A percentile compares a stretch with the other conserved stretches of the same genome.
Conservation (phyloP, 2,797 vertebrate genomes). For the Moxostoma hubbsi region DNA sequence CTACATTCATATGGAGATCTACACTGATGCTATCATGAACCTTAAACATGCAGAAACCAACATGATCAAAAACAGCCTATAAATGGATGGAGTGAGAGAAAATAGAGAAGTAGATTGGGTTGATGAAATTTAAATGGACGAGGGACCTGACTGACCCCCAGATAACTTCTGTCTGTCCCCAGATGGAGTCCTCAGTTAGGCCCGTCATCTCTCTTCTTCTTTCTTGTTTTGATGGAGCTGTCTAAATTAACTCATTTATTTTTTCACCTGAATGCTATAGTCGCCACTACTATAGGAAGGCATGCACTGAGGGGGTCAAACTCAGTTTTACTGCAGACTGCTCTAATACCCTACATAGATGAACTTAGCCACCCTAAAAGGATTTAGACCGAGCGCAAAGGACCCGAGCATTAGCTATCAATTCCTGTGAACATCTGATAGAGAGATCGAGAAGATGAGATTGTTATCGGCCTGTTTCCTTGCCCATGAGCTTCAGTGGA, state of each 20-base stretch:
- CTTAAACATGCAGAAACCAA: slow-evolving; percentile 57
- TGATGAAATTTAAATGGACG: slow-evolving; percentile 53
- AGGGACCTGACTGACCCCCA: slow-evolving; percentile 50
- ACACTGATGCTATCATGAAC: slow-evolving; percentile 38
- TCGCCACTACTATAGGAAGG: slow-evolving; percentile 27
- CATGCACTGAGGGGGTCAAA: slow-evolving; percentile 45
- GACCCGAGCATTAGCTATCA: slow-evolving; percentile 46
- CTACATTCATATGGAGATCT: slow-evolving; percentile 57
- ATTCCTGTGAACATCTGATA: slow-evolving; percentile 54
- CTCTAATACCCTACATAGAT: slow-evolving; percentile 57
- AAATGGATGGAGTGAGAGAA: slow-evolving; percentile 25
- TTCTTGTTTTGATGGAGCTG: slow-evolving; percentile 58
- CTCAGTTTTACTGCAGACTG: slow-evolving; percentile 51
- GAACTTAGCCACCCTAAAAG: slow-evolving; percentile 58
- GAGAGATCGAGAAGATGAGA: slow-evolving; percentile 54
- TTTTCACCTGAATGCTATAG: slow-evolving; percentile 51
- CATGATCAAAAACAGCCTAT: slow-evolving; percentile 36
- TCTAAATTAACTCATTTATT: slow-evolving; percentile 65
- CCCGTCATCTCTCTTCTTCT: slow-evolving; percentile 47
- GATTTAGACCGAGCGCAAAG: slow-evolving; percentile 25
- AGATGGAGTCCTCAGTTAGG: slow-evolving; percentile 60
- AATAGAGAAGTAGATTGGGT: slow-evolving; percentile 27
- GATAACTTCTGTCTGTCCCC: slow-evolving; percentile 48
- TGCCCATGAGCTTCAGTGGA: not conserved
- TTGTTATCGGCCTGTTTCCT: slow-evolving; percentile 45